These are phyloP conservation scores for Raja brachyura DNA, from an alignment of 2,113 vertebrate genomes.

Conservation along the genomic window DNA sequence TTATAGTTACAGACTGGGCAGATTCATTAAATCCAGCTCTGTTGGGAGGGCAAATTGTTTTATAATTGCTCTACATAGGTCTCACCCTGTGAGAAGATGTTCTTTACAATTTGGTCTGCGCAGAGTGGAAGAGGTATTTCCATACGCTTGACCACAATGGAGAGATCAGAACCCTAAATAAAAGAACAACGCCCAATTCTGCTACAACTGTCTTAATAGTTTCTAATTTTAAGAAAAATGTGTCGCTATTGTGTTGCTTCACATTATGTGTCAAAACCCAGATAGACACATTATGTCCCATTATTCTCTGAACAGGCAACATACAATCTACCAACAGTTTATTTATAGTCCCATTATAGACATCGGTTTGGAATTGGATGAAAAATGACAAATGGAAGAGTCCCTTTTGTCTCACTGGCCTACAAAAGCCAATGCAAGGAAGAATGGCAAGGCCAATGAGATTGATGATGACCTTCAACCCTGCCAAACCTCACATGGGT, in stretches of 20 bases:
- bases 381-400: slow-evolving; percentile 56
- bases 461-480: slow-evolving; percentile 56
- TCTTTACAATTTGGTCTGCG: neutral
- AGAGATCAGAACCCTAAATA: neutral
- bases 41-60: neutral
- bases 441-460: slow-evolving; percentile 50
- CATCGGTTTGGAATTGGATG: slow-evolving; percentile 50
- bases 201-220: slow-evolving; percentile 19
- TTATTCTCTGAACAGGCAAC: neutral
- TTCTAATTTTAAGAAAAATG: slow-evolving; percentile 25
- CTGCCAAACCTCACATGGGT: slow-evolving; percentile 45
- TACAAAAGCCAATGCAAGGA: slow-evolving; percentile 47
- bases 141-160: neutral
- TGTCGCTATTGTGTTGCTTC: neutral
- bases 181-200: slow-evolving; percentile 7
- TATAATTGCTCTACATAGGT: neutral
- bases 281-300: neutral
- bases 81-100: neutral
- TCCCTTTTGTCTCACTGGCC: slow-evolving; percentile 47
- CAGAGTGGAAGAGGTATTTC: neutral
- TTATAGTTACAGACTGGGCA: neutral
- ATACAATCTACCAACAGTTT: slow-evolving; percentile 25
- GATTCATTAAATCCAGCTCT: neutral
- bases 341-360: slow-evolving; percentile 44
- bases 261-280: slow-evolving; percentile 19